Conservation (phyloP, 2,113 vertebrate species). For the Paraplagusia blochii region DNA sequence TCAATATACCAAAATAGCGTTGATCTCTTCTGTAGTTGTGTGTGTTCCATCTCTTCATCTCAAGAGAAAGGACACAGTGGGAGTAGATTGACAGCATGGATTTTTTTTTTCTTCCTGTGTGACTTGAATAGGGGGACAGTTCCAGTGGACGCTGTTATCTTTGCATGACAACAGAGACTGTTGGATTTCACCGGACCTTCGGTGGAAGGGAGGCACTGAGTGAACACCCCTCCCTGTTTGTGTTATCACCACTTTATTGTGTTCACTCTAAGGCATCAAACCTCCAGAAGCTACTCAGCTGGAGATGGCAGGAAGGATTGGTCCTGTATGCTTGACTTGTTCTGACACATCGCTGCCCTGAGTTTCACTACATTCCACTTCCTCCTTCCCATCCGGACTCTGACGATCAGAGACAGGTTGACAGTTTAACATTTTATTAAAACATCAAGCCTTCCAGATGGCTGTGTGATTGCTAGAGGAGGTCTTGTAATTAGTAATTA, state of each 20-base stretch:
- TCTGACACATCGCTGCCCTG: constrained; percentile 58
- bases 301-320: constrained; percentile 66
- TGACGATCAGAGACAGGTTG: constrained; percentile 35
- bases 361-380: constrained; percentile 59
- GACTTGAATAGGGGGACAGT: constrained; percentile 71
- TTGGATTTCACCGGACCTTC: constrained; percentile 46
- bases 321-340: constrained; percentile 60
- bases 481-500: constrained; percentile 14
- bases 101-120: constrained; percentile 41
- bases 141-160: constrained; percentile 70
- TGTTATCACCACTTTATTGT: constrained; percentile 68
- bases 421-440: constrained; percentile 26
- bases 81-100: constrained; percentile 32
- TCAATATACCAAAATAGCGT: constrained; percentile 27
- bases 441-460: constrained; percentile 18
- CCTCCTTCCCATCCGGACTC: constrained; percentile 60
- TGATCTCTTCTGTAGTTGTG: constrained; percentile 47
- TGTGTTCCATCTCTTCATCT: constrained; percentile 59
- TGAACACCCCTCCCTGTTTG: constrained; percentile 63
- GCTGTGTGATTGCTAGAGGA: not conserved
- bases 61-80: constrained; percentile 57
- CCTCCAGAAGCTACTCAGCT: constrained; percentile 60
- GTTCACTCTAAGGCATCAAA: constrained; percentile 54
- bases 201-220: constrained; percentile 29
- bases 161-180: constrained; percentile 75